phyloP scores from a whole-genome alignment of 2,113 vertebrate species.

The Hyla sarda region DNA sequence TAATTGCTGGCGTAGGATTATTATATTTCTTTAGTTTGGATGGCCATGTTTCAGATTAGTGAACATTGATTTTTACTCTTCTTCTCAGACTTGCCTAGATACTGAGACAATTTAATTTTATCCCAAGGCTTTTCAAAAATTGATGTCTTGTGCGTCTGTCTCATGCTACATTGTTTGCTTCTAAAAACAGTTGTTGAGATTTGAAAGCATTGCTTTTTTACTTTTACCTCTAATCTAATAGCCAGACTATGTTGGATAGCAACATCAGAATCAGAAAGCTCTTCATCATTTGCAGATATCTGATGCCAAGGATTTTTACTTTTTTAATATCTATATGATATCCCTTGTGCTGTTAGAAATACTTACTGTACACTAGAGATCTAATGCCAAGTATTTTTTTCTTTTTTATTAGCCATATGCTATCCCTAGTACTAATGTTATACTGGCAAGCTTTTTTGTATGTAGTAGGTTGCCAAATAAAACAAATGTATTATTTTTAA shows the following conservation, averaged over 20 bases:
- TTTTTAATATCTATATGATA: neutral
- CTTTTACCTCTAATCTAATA: slow-evolving; percentile 3
- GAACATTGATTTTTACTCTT: slow-evolving; percentile 46
- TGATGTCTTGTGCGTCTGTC: slow-evolving; percentile 23
- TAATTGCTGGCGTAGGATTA: slow-evolving; percentile 1
- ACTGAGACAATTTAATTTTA: slow-evolving; percentile 41
- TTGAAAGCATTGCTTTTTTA: neutral
- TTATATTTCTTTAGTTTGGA: slow-evolving; percentile 15
- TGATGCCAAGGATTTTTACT: neutral
- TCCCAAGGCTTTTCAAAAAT: slow-evolving; percentile 44
- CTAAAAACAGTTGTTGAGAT: slow-evolving; percentile 35
- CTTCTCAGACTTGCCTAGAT: slow-evolving; percentile 28
- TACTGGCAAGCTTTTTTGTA: no score
- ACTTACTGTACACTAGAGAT: neutral
- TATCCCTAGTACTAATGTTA: no score
- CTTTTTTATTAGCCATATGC: no score
- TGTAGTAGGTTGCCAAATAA: no score
- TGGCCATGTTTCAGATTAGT: slow-evolving; percentile 39
- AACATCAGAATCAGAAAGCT: neutral
- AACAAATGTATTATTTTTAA: no score
- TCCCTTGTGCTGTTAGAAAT: neutral
- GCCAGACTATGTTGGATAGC: neutral
- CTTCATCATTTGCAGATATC: neutral
- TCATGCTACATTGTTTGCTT: slow-evolving; percentile 36
- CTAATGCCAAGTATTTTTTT: no score